Evolutionary conservation across 2,888 invertebrate species (phyloP).

Genomic region (Cremastinae sp.): DNA sequence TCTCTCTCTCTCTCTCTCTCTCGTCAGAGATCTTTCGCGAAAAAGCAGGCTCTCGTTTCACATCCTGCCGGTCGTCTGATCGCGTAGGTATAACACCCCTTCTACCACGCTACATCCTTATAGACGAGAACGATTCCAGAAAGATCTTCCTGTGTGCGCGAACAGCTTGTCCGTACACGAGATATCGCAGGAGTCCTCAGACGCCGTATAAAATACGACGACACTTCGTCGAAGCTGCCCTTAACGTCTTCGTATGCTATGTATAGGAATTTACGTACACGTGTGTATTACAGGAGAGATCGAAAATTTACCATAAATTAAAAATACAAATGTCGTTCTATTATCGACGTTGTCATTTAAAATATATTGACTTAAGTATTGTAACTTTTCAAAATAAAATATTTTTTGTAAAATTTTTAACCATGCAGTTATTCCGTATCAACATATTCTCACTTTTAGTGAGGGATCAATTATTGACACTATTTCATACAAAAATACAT

Average conservation of each 20-base stretch:
- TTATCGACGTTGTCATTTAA: too few relatives aligned
- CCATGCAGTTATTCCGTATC: too few relatives aligned
- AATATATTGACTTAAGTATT: too few relatives aligned
- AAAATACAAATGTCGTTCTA: too few relatives aligned
- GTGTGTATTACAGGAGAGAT: not conserved
- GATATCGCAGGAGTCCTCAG: constrained; percentile 67
- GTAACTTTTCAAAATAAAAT: too few relatives aligned
- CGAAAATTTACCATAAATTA: too few relatives aligned
- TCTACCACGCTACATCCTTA: constrained; percentile 33
- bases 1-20: constrained; percentile 32
- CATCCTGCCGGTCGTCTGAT: constrained; percentile 67
- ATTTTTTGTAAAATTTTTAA: too few relatives aligned
- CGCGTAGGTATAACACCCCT: constrained; percentile 66
- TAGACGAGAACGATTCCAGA: constrained; percentile 22
- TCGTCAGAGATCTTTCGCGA: too few relatives aligned
- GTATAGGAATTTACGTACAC: not conserved
- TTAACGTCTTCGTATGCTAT: not conserved
- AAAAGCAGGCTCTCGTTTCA: constrained; percentile 63
- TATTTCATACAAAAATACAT: too few relatives aligned
- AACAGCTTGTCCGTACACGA: constrained; percentile 49
- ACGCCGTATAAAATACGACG: constrained; percentile 76
- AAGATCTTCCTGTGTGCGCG: constrained; percentile 29
- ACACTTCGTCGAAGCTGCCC: constrained; percentile 69
- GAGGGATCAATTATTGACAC: too few relatives aligned
- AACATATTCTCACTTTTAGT: too few relatives aligned